Conservation (phyloP, 2,113 vertebrate species). For the Cyprinus carpio region DNA sequence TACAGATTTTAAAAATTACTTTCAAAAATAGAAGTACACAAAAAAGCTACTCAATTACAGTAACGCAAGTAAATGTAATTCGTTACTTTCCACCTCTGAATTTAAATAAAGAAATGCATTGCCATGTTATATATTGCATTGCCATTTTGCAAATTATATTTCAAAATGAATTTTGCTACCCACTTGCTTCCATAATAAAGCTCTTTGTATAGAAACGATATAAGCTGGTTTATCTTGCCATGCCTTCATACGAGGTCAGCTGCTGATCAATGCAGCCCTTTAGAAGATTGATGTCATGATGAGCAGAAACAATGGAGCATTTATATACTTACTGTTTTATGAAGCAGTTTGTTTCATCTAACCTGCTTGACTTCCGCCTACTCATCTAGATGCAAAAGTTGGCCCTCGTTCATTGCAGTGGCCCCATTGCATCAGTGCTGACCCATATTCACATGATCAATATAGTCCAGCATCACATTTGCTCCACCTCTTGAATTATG, state of each 20-base stretch:
- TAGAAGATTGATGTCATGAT: constrained; percentile 34
- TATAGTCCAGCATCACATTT: constrained; percentile 8
- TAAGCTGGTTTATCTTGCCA: constrained; percentile 12
- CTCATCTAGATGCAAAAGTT: constrained; percentile 41
- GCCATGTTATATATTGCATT: no score
- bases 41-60: no score
- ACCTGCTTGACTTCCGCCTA: constrained; percentile 29
- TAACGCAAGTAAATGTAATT: no score
- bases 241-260: constrained; percentile 11
- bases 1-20: no score
- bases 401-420: constrained; percentile 26
- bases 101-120: no score
- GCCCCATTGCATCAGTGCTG: constrained; percentile 44
- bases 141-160: no score
- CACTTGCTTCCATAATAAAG: neutral
- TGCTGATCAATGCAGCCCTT: neutral
- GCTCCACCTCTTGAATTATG: constrained; percentile 22
- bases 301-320: constrained; percentile 14
- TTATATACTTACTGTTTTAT: constrained; percentile 13
- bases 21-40: no score
- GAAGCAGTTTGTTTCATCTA: neutral
- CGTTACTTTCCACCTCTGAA: no score
- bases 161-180: no score
- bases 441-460: constrained; percentile 46
- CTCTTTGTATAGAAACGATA: constrained; percentile 14